Evolutionary conservation across 2,888 invertebrate genomes (phyloP), one percentile per base, ranked within the genome.

Genomic region (Elegia similella): DNA sequence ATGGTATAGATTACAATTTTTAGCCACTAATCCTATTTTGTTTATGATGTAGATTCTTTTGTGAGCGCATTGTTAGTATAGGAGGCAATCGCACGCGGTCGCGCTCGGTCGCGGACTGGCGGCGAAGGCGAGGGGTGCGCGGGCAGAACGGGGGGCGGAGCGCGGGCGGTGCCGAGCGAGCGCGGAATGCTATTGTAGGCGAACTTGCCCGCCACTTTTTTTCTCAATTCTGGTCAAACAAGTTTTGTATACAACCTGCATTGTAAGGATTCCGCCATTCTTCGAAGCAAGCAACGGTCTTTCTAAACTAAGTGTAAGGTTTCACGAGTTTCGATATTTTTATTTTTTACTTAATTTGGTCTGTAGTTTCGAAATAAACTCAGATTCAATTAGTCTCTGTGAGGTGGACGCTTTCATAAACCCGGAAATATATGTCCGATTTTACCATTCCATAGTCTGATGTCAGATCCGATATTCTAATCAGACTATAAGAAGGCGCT

Each of bases 191-290:
- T 88, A 90, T 90, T 89, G 90, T 89, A 88, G 90, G 90, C 88
- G 87, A 90, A 88, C 87, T 89, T 84, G 86, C 86, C 88, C 84
- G 89, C 88, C 85, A 89, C 87, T 88, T 89, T 83, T 84, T 88
- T 84, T 85, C 84, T 84, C 78, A 76, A 86, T 86, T 91, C 90
- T 90, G 87, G 90, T 90, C 88, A 90, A 90, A 90, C 91, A 87
- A 90, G 91, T 90, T 91, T 87, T 73, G 88, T 88, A 86, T 89
- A 90, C 88, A 89, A 90, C 89, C 89, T 87, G 90, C 90, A 89
- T 90, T 88, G 85, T 88, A 86, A 86, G 87, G 90, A 89, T 88
- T 89, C 90, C 87, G 89, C 89, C 90, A 88, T 89, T 88, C 88
- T 86, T 80, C 75, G 78, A 82, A 80, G 77, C 67, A 83, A 73